Evolutionary conservation across 2,888 invertebrate genomes (phyloP).

Genomic region (Labia minor): DNA sequence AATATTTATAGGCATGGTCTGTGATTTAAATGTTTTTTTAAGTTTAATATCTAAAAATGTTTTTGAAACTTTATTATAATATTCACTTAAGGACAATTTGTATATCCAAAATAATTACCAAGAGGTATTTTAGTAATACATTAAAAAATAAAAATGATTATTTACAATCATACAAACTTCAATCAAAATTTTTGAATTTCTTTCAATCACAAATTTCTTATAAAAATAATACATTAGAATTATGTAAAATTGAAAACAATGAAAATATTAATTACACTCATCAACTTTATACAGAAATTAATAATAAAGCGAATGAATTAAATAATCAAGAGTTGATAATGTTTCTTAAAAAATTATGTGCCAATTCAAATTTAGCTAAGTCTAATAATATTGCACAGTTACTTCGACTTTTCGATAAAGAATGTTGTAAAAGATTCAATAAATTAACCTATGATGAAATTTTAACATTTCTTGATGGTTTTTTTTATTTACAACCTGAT

Average conservation of each 20-base stretch:
- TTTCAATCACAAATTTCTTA: not conserved
- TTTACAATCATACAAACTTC: not conserved
- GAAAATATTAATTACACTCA: not conserved
- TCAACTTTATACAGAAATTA: not conserved
- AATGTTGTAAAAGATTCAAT: slow-evolving; percentile 31
- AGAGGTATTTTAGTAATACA: too few relatives aligned
- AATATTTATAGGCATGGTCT: too few relatives aligned
- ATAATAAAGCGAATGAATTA: not conserved
- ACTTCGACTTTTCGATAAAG: slow-evolving; percentile 30
- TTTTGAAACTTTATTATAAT: too few relatives aligned
- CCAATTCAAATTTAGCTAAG: not conserved
- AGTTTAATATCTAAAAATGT: too few relatives aligned
- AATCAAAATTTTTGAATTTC: not conserved
- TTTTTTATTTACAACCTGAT: slow-evolving; percentile 32
- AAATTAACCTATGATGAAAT: slow-evolving; percentile 28
- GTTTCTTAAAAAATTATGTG: not conserved
- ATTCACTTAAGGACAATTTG: too few relatives aligned
- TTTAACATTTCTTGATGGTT: slow-evolving; percentile 32
- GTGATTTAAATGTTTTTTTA: too few relatives aligned
- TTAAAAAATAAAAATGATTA: too few relatives aligned
- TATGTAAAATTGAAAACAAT: not conserved
- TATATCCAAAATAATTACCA: too few relatives aligned
- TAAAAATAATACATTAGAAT: not conserved
- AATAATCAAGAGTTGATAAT: slow-evolving; percentile 1
- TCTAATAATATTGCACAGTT: not conserved